Evolutionary conservation across 2,888 invertebrate genomes (phyloP).

Genomic region (Sinhomidia bicolor): DNA sequence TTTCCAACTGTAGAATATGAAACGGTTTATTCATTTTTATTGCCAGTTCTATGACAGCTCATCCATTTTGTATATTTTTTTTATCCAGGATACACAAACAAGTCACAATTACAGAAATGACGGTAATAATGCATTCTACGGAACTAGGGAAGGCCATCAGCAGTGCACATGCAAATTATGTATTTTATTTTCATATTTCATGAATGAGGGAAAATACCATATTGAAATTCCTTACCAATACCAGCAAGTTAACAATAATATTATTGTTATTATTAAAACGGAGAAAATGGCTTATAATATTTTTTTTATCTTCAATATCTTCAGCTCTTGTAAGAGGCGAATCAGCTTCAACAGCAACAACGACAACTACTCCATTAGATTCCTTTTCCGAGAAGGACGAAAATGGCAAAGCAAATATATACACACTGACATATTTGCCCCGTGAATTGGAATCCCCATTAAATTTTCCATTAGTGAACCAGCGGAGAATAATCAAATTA

Average conservation of each 20-base stretch:
- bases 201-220: slow-evolving; percentile 4
- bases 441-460: slow-evolving; percentile 27
- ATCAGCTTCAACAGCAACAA: background rate
- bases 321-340: background rate
- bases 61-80: slow-evolving; percentile 12
- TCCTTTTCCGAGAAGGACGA: background rate
- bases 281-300: background rate
- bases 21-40: slow-evolving; percentile 15
- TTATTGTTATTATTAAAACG: background rate
- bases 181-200: slow-evolving; percentile 29
- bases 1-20: too few species aligned
- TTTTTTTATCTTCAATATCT: background rate
- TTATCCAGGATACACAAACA: background rate
- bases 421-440: background rate
- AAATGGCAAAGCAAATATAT: slow-evolving; percentile 22
- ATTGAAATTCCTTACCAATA: background rate
- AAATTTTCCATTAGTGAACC: slow-evolving; percentile 47
- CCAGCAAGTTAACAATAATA: background rate
- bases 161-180: slow-evolving; percentile 26
- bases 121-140: background rate
- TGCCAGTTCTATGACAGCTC: slow-evolving; percentile 6
- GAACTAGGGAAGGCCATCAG: background rate
- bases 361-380: background rate
- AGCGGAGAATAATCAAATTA: slow-evolving; percentile 34
- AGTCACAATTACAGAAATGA: background rate